These are phyloP conservation scores for Ligdia adustata DNA, from an alignment of 2,888 invertebrate species.

Conservation along the genomic window DNA sequence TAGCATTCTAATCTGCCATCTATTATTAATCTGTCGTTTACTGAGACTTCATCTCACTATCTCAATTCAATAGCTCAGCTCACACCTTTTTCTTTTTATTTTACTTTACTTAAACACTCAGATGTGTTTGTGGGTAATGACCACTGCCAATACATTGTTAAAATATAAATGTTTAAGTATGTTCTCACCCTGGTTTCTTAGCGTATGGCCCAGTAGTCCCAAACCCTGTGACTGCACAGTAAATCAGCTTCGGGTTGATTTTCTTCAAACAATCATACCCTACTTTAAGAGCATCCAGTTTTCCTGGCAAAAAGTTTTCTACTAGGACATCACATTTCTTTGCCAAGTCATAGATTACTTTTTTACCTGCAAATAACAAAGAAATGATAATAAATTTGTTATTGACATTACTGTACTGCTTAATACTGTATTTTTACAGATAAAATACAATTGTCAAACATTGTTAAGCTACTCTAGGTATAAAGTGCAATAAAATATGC, in stretches of 20 bases:
- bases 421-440: not conserved
- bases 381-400: too few relatives aligned
- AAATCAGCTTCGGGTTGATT: slow-evolving; percentile 91
- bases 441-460: not conserved
- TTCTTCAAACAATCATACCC: slow-evolving; percentile 90
- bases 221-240: slow-evolving; percentile 97
- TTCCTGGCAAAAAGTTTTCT: slow-evolving; percentile 97
- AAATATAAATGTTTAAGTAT: too few relatives aligned
- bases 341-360: slow-evolving; percentile 88
- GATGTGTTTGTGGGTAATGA: too few relatives aligned
- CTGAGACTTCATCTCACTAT: too few relatives aligned
- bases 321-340: slow-evolving; percentile 93
- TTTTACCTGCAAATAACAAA: slow-evolving; percentile 67
- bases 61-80: too few relatives aligned
- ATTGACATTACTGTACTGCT: not conserved
- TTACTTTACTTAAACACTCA: too few relatives aligned
- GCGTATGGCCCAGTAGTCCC: slow-evolving; percentile 94
- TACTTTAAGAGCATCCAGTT: slow-evolving; percentile 88
- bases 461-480: not conserved
- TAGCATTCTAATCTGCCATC: too few relatives aligned
- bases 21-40: too few relatives aligned
- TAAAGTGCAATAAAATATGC: not conserved
- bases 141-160: too few relatives aligned
- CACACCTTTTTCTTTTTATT: too few relatives aligned
- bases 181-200: slow-evolving; percentile 88